A percentile compares a stretch with the other conserved stretches of the same genome.
Conservation (phyloP, 2,113 vertebrate genomes). For the Cyphomyrus discorhynchus region DNA sequence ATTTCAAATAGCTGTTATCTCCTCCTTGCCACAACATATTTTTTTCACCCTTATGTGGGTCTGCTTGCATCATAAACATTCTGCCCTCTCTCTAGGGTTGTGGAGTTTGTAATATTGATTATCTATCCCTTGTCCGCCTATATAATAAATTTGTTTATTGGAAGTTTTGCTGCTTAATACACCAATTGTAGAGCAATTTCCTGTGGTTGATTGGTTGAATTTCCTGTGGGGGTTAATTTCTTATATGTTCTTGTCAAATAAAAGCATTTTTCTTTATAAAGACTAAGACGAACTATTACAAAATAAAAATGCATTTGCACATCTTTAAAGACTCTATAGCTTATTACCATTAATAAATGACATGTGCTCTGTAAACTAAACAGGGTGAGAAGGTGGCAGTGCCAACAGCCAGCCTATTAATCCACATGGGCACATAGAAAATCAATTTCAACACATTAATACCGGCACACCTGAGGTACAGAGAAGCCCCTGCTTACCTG, state of each 20-base stretch:
- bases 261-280: neutral
- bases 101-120: neutral
- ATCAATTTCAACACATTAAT: neutral
- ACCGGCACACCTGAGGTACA: slow-evolving; percentile 62
- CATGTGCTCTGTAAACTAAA: neutral
- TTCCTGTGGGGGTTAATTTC: neutral
- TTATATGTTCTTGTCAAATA: neutral
- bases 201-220: neutral
- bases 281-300: neutral
- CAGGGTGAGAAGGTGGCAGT: neutral
- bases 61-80: neutral
- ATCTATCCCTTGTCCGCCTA: neutral
- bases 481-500: slow-evolving; percentile 60
- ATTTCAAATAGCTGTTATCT: neutral
- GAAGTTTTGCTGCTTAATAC: neutral
- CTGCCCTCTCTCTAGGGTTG: neutral
- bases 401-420: neutral
- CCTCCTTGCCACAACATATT: neutral
- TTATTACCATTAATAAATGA: neutral
- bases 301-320: neutral
- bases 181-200: neutral
- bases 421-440: neutral
- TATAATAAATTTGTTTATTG: neutral
- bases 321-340: neutral
- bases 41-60: neutral